These are phyloP conservation scores for Pygoscelis adeliae DNA, from an alignment of 2,113 vertebrate genomes.

Conservation along the genomic window DNA sequence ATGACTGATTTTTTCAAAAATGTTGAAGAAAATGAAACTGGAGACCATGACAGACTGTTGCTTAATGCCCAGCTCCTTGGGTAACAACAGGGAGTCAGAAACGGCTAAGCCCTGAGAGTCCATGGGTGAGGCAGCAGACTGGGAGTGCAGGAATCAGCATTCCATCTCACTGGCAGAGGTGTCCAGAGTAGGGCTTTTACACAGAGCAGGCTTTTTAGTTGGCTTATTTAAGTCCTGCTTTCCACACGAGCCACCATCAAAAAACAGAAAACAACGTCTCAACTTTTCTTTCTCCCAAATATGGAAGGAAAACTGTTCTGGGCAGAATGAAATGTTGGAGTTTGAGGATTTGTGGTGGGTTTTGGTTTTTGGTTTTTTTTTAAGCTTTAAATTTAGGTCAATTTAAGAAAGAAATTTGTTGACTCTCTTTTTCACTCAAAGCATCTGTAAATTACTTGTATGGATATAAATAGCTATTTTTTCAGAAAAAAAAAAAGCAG, in stretches of 20 bases:
- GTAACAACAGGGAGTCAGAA: background rate
- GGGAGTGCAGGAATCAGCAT: accelerated
- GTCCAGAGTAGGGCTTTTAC: background rate
- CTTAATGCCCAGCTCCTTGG: background rate
- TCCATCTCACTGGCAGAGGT: background rate
- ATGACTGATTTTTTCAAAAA: background rate
- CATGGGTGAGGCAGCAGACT: background rate
- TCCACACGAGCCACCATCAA: background rate
- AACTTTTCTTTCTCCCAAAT: background rate
- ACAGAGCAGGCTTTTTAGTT: background rate
- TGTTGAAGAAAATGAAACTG: background rate
- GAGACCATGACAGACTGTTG: background rate
- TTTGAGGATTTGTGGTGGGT: background rate
- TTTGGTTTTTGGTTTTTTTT: background rate
- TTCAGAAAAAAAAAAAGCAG: accelerated
- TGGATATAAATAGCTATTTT: background rate
- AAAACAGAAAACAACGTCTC: background rate
- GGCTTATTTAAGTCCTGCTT: background rate
- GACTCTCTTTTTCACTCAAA: background rate
- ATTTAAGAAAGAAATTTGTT: background rate
- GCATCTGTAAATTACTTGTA: background rate
- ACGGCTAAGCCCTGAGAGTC: background rate
- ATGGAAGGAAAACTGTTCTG: background rate
- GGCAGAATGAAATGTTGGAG: background rate
- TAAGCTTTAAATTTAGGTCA: background rate